Conservation (phyloP, 2,888 invertebrate species). For the Alsophila aescularia region DNA sequence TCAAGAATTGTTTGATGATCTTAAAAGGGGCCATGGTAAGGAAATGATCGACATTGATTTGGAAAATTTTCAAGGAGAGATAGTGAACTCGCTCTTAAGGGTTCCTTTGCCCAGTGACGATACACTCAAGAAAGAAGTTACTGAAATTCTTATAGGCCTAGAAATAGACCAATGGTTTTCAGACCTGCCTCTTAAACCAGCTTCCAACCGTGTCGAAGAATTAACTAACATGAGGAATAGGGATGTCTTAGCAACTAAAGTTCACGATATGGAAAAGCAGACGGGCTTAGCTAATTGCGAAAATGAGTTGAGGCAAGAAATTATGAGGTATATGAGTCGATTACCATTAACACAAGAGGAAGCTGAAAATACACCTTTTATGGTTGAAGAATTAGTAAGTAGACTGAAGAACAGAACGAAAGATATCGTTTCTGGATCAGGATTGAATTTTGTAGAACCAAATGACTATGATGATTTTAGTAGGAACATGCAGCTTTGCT, state of each 20-base stretch:
- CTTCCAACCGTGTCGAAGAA: slow-evolving; percentile 38
- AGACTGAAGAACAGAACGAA: slow-evolving; percentile 51
- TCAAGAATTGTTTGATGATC: slow-evolving; percentile 47
- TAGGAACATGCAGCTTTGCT: slow-evolving; percentile 43
- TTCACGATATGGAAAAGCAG: slow-evolving; percentile 52
- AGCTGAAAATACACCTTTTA: slow-evolving; percentile 46
- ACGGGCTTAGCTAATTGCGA: slow-evolving; percentile 34
- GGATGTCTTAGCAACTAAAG: slow-evolving; percentile 56
- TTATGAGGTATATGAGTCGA: slow-evolving; percentile 49
- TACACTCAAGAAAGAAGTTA: slow-evolving; percentile 58
- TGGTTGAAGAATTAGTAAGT: slow-evolving; percentile 58
- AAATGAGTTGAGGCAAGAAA: slow-evolving; percentile 48
- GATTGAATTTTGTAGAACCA: slow-evolving; percentile 44
- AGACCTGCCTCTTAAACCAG: slow-evolving; percentile 53
- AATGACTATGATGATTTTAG: slow-evolving; percentile 48
- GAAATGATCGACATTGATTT: slow-evolving; percentile 46
- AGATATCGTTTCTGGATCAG: slow-evolving; percentile 23
- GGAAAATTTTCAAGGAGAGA: slow-evolving; percentile 46
- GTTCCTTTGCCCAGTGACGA: slow-evolving; percentile 59
- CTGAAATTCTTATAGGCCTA: slow-evolving; percentile 56
- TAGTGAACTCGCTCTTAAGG: slow-evolving; percentile 54
- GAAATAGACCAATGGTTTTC: slow-evolving; percentile 67
- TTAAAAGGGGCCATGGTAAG: slow-evolving; percentile 49
- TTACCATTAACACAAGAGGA: slow-evolving; percentile 45
- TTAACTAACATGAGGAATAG: slow-evolving; percentile 47